Evolutionary conservation across 2,113 vertebrate genomes (phyloP).

Genomic region (Canis aureus): DNA sequence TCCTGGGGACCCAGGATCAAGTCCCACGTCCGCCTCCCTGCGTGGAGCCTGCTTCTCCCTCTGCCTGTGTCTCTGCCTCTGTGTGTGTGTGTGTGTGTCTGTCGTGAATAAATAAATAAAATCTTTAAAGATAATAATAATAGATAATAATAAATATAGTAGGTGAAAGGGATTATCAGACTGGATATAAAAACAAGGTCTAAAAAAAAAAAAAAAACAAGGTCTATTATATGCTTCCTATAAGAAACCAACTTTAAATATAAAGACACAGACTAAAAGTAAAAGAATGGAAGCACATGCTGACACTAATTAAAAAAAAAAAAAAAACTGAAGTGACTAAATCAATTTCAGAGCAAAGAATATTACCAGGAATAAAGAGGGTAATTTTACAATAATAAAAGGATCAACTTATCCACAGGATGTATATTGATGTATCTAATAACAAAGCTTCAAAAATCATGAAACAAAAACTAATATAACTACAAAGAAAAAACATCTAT

Average conservation of each 20-base stretch:
- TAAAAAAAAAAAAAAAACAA: background rate
- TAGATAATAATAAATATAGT: no score
- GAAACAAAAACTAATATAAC: background rate
- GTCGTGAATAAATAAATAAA: no score
- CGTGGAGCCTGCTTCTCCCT: no score
- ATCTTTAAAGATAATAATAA: no score
- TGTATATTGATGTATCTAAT: background rate
- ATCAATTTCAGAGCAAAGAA: background rate
- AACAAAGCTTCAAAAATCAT: background rate
- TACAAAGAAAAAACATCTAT: background rate
- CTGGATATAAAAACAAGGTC: background rate
- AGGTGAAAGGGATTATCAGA: background rate
- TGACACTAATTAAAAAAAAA: background rate
- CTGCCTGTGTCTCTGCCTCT: no score
- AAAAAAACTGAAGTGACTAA: background rate
- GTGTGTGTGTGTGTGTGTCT: no score
- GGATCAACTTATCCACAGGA: background rate
- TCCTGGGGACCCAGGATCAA: no score
- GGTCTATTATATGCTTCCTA: background rate
- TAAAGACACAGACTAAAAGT: constrained; percentile 9
- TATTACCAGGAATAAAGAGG: background rate
- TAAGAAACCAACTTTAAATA: background rate
- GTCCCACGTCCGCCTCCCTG: no score
- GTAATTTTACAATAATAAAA: background rate
- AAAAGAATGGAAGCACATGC: background rate